phyloP scores from a whole-genome alignment of 2,888 invertebrate species.

The Psococerastis gibbosa region DNA sequence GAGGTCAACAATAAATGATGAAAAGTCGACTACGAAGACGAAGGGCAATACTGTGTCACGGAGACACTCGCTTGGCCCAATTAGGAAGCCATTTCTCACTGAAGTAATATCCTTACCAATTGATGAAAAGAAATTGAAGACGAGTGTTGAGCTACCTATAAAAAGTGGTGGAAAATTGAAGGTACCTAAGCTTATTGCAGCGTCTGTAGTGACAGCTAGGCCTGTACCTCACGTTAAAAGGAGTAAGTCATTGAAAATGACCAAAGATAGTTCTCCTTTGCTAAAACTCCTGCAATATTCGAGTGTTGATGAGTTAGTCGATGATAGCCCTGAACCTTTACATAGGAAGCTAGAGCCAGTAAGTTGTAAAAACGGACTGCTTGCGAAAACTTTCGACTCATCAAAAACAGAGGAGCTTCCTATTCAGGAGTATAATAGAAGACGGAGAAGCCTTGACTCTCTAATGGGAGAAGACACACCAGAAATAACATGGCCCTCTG shows the following conservation, averaged over 20 bases:
- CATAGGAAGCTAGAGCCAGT: too few relatives aligned
- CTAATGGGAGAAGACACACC: slow-evolving; percentile 7
- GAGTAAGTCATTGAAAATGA: slow-evolving; percentile 25
- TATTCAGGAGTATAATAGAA: too few relatives aligned
- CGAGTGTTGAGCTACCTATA: slow-evolving; percentile 16
- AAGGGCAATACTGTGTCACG: slow-evolving; percentile 17
- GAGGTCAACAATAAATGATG: slow-evolving; percentile 17
- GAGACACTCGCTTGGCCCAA: slow-evolving; percentile 20
- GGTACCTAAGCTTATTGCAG: slow-evolving; percentile 14
- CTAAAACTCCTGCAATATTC: slow-evolving; percentile 14
- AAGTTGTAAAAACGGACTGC: too few relatives aligned
- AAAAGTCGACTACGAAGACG: slow-evolving; percentile 15
- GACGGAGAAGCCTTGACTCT: slow-evolving; percentile 2
- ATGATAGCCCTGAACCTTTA: slow-evolving; percentile 11
- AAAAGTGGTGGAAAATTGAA: slow-evolving; percentile 17
- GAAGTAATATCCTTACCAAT: not conserved
- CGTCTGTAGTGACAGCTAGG: slow-evolving; percentile 12
- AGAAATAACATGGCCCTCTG: slow-evolving; percentile 4
- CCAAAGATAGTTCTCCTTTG: slow-evolving; percentile 17
- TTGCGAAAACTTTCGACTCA: too few relatives aligned
- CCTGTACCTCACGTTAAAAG: slow-evolving; percentile 23
- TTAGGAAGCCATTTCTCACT: slow-evolving; percentile 11
- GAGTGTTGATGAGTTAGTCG: slow-evolving; percentile 10
- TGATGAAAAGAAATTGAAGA: slow-evolving; percentile 5
- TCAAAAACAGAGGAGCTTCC: too few relatives aligned